Base-by-base conservation (phyloP, 2,888 invertebrate genomes). In the Colletes collaris region DNA sequence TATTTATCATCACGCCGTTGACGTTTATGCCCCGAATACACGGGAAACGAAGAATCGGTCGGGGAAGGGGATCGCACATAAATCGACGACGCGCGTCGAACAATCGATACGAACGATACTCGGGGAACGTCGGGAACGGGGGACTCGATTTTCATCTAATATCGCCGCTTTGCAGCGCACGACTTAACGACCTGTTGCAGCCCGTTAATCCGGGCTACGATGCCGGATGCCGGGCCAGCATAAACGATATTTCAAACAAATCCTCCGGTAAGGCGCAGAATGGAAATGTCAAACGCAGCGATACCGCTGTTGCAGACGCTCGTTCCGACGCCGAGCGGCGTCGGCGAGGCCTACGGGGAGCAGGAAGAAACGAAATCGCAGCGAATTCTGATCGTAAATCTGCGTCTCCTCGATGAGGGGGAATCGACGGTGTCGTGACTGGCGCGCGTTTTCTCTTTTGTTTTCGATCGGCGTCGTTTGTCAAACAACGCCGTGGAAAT, bases 241-340 rank as follows among this genome's bases (percentile, higher is more conserved):
- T 76, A 79, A 79, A 82, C 86, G 81, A 84, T 81, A 86, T 84
- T 84, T 84, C 82, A 87, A 86, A 88, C 83, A 77, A 83, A 83
- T 87, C 83, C 80, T 63, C 44, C 65, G 75, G 79, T 81, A 78
- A 84, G 81, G 83, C 84, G 78, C 78, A 76, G 84, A 89, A 90
- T 90, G 87, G 86, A 90, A 90, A 88, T 86, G 90, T 90, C 90
- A 90, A 87, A 79, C 70, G 83, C 89, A 89, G 86, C 27, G 27
- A 19, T 75, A 77, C 52, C 55, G 79, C 63, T 70, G 76, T 76
- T 67, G 64, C 65, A 64, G 59, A 8, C 40, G 65, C 70, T 27
- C 58, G 77, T 60, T 69, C 64, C 76, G 53, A 46, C 44, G 44
- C 44, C 8, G 8, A 6, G 40, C 66, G 59, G 13, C 16, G 67